Evolutionary conservation across 2,888 invertebrate genomes (phyloP).

Genomic region (Hymenopus coronatus): DNA sequence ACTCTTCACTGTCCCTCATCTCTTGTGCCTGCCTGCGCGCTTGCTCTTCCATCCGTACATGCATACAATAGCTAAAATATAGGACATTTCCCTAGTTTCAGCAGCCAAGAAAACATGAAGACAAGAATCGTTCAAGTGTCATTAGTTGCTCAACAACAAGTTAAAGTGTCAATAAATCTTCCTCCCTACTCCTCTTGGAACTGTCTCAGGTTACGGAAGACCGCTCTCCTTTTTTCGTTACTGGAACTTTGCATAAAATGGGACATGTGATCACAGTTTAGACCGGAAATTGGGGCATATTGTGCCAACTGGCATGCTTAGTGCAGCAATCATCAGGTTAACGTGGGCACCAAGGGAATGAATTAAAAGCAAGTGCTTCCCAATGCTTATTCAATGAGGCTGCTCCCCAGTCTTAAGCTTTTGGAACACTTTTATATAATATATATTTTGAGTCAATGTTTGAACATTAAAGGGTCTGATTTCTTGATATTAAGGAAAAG

Average conservation of each 20-base stretch:
- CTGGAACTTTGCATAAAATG: conserved; percentile 8
- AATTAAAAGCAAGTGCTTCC: conserved; percentile 6
- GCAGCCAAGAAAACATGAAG: conserved; percentile 6
- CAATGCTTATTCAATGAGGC: background rate
- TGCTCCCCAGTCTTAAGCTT: background rate
- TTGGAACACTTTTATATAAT: background rate
- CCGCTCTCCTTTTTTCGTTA: conserved; percentile 6
- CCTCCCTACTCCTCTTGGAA: conserved; percentile 5
- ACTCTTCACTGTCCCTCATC: background rate
- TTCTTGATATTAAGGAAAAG: background rate
- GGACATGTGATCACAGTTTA: background rate
- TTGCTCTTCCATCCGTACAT: background rate
- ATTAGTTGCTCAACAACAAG: background rate
- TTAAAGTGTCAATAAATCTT: background rate
- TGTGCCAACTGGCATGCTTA: background rate
- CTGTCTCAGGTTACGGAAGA: conserved; percentile 1
- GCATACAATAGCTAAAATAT: background rate
- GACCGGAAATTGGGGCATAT: background rate
- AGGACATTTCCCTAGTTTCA: background rate
- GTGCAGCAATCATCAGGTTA: background rate
- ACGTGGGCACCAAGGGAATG: conserved; percentile 1
- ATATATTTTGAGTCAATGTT: background rate
- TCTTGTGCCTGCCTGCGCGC: background rate
- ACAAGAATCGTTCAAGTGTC: background rate
- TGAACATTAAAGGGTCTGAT: background rate